Conservation (phyloP, 2,113 vertebrate genomes). For the Theristicus caerulescens region DNA sequence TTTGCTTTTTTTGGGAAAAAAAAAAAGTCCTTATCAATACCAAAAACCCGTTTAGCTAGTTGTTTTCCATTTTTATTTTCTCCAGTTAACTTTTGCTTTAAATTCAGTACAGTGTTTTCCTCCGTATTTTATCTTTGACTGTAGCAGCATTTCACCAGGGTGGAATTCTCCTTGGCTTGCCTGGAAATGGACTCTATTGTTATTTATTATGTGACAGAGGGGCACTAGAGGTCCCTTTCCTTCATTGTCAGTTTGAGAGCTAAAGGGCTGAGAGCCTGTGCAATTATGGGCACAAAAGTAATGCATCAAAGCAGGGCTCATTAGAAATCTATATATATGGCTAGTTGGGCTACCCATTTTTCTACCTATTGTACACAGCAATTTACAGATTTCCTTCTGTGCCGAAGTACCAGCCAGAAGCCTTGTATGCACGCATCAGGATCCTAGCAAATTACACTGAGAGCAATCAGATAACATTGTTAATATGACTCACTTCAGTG, state of each 20-base stretch:
- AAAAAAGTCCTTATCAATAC: not conserved
- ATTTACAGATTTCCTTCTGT: constrained; percentile 11
- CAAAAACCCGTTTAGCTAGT: not conserved
- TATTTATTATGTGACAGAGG: not conserved
- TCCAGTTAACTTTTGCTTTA: not conserved
- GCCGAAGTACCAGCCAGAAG: constrained; percentile 37
- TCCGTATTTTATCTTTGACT: not conserved
- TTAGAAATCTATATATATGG: not conserved
- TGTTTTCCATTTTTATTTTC: not conserved
- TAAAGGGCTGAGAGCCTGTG: not conserved
- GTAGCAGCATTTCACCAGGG: not conserved
- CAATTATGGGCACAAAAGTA: not conserved
- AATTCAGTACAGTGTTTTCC: not conserved
- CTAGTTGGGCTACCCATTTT: not conserved
- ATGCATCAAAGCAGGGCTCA: not conserved
- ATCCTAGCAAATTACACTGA: constrained; percentile 69
- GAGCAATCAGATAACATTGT: constrained; percentile 72
- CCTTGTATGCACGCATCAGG: constrained; percentile 58
- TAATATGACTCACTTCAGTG: constrained; percentile 71
- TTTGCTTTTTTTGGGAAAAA: not conserved
- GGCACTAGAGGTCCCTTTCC: not conserved
- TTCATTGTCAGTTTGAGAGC: not conserved
- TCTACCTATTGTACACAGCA: not conserved
- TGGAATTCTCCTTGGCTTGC: not conserved
- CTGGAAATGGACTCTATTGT: not conserved